Percentiles rank a stretch among this genome's conserved stretches.
phyloP scores from a whole-genome alignment of 2,888 invertebrate genomes.

The Mimachlamys varia region DNA sequence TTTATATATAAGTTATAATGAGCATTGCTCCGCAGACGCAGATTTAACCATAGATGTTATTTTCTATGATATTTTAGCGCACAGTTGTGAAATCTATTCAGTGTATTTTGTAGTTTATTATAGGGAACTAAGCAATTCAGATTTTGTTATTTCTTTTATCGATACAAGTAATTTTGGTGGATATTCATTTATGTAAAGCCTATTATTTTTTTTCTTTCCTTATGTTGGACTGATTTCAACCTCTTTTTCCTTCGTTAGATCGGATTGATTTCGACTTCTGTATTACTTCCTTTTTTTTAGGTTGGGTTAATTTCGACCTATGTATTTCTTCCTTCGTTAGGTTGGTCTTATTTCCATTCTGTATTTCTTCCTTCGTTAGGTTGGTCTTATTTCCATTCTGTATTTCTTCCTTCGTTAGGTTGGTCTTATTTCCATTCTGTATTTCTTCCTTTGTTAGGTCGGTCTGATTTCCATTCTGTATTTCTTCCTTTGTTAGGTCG shows the following conservation, averaged over 20 bases:
- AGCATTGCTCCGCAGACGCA: too few species aligned
- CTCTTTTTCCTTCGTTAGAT: neutral
- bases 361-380: neutral
- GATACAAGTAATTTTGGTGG: too few species aligned
- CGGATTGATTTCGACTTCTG: neutral
- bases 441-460: neutral
- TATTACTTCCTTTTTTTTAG: neutral
- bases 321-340: neutral
- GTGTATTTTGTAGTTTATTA: too few species aligned
- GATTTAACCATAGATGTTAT: too few species aligned
- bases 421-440: neutral
- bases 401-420: neutral
- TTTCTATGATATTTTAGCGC: too few species aligned
- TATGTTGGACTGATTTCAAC: neutral
- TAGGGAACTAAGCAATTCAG: too few species aligned
- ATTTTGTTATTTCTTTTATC: too few species aligned
- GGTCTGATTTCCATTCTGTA: neutral
- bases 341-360: neutral
- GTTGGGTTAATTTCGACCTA: conserved; percentile 3
- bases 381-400: neutral
- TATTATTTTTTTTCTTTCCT: neutral
- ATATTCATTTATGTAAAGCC: too few species aligned
- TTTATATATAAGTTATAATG: too few species aligned
- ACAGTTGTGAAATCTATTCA: too few species aligned
- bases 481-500: neutral